phyloP scores from a whole-genome alignment of 2,797 vertebrate genomes.

The Caiman crocodilus region DNA sequence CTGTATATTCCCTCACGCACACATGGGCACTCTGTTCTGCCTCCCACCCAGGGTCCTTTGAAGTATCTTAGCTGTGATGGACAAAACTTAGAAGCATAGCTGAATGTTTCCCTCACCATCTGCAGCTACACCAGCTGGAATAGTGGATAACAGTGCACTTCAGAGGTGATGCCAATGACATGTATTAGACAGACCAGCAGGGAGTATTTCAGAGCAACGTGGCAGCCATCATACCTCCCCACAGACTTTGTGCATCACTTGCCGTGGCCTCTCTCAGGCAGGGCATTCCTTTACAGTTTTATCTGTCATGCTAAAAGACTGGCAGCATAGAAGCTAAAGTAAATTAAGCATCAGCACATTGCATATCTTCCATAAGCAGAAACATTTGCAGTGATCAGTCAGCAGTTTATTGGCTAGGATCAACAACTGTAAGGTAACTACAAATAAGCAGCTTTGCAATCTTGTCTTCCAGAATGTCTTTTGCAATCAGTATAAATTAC shows the following conservation, averaged over 20 bases:
- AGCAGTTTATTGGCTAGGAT: slow-evolving; percentile 72
- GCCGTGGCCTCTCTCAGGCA: neutral
- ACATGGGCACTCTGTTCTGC: fast-evolving
- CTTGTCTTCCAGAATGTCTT: slow-evolving; percentile 60
- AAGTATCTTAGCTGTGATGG: neutral
- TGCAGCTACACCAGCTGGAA: neutral
- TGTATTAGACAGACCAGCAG: fast-evolving
- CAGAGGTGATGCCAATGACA: neutral
- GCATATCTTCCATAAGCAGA: slow-evolving; percentile 32
- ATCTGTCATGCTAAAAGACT: neutral
- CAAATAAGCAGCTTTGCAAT: slow-evolving; percentile 73
- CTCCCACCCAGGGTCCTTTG: neutral
- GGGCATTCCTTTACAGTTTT: neutral
- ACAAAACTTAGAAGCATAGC: neutral
- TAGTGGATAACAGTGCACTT: fast-evolving
- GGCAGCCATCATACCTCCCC: neutral
- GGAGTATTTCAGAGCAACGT: neutral
- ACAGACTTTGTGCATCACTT: fast-evolving
- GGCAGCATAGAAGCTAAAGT: slow-evolving; percentile 9
- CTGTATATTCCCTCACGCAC: too few relatives aligned
- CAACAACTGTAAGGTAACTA: slow-evolving; percentile 64
- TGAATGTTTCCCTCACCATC: neutral
- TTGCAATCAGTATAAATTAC: slow-evolving; percentile 67
- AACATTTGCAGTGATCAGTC: slow-evolving; percentile 59
- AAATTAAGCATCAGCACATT: neutral